Evolutionary conservation across 2,888 invertebrate genomes (phyloP).

Genomic region (Hydriomena furcata): DNA sequence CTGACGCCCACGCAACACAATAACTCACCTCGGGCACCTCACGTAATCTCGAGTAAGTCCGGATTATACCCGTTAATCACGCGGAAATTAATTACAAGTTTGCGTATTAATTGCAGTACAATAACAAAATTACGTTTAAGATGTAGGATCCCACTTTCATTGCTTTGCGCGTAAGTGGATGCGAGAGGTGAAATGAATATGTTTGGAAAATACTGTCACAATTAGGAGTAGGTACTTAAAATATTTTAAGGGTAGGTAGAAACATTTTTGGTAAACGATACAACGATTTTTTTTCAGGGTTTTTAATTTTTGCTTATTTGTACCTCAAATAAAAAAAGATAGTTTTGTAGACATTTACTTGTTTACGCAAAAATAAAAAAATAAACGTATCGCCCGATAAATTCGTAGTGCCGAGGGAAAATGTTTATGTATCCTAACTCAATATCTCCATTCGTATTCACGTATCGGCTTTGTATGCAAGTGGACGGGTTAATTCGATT

Average conservation of each 20-base stretch:
- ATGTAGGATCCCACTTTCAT: constrained; percentile 39
- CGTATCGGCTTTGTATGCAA: constrained; percentile 79
- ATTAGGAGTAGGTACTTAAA: background rate
- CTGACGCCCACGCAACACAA: constrained; percentile 66
- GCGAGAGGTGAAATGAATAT: background rate
- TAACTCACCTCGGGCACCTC: constrained; percentile 76
- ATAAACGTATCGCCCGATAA: constrained; percentile 41
- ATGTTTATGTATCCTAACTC: constrained; percentile 70
- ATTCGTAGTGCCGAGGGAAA: constrained; percentile 59
- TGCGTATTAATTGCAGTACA: constrained; percentile 80
- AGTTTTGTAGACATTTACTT: constrained; percentile 14
- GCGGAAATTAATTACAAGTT: constrained; percentile 83
- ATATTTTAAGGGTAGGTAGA: background rate
- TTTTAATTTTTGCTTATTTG: too few species aligned
- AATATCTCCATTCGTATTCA: constrained; percentile 77
- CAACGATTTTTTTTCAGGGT: too few species aligned
- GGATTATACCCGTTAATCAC: constrained; percentile 83
- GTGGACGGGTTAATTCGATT: constrained; percentile 83
- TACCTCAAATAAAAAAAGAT: background rate
- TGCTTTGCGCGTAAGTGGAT: constrained; percentile 15
- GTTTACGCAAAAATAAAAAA: constrained; percentile 33
- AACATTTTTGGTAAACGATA: too few species aligned
- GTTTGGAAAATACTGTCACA: background rate
- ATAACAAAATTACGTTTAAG: constrained; percentile 73
- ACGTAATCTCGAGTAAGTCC: constrained; percentile 81